Evolutionary conservation across 2,113 vertebrate species (phyloP).

Genomic region (Scalopus aquaticus): DNA sequence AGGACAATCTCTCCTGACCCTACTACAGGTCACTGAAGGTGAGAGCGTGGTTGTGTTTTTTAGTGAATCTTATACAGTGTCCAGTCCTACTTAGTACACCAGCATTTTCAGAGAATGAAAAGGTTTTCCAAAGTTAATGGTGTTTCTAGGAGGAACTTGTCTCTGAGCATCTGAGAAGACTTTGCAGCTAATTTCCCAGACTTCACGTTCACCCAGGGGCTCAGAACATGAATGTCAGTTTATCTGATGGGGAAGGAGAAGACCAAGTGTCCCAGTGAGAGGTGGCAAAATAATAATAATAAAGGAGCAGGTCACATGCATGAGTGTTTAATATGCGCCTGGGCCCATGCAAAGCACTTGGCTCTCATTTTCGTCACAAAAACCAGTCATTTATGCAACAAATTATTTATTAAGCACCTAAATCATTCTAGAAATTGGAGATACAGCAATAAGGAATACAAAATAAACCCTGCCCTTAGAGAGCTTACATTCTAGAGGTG

Average conservation of each 20-base stretch:
- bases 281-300: background rate
- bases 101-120: too few species aligned
- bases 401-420: conserved; percentile 69
- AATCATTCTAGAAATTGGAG: conserved; percentile 60
- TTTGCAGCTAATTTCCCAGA: too few species aligned
- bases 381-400: conserved; percentile 38
- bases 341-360: background rate
- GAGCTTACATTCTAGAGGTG: conserved; percentile 63
- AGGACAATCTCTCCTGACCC: too few species aligned
- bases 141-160: too few species aligned
- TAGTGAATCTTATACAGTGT: too few species aligned
- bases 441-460: conserved; percentile 52
- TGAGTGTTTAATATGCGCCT: background rate
- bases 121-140: too few species aligned
- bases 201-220: background rate
- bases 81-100: too few species aligned
- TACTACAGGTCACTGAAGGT: too few species aligned
- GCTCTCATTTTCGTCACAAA: background rate
- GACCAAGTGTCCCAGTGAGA: background rate
- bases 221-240: background rate
- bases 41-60: too few species aligned
- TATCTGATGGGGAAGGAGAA: background rate
- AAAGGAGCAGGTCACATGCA: background rate
- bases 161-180: too few species aligned
- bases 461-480: conserved; percentile 8